A percentile compares a stretch with the other conserved stretches of the same genome.
Conservation (phyloP, 2,797 vertebrate genomes). For the Poecile montanus region DNA sequence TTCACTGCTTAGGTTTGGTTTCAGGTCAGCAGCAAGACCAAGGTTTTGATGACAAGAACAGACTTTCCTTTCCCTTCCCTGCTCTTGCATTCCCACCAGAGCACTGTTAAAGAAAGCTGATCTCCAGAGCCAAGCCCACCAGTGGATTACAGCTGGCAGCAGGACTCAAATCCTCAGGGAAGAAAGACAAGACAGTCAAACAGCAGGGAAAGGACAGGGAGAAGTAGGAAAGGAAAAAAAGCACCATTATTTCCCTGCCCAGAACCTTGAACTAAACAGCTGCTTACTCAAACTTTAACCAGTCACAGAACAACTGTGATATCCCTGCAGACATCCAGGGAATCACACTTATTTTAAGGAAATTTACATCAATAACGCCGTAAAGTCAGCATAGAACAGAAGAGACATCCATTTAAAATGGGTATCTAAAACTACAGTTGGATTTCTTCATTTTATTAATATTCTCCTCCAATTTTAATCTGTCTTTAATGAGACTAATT, state of each 20-base stretch:
- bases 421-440: neutral
- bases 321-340: neutral
- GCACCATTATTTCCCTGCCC: neutral
- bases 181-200: neutral
- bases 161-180: neutral
- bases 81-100: neutral
- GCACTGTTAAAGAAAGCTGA: neutral
- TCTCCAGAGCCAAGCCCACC: neutral
- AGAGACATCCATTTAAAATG: neutral
- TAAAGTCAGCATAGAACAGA: neutral
- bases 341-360: neutral
- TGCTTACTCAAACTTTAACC: neutral
- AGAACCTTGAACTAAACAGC: neutral
- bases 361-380: neutral
- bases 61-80: neutral
- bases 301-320: neutral
- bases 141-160: neutral
- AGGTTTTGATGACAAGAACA: neutral
- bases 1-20: neutral
- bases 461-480: neutral
- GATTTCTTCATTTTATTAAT: neutral
- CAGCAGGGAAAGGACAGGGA: neutral
- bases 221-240: neutral
- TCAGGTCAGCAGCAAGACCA: neutral
- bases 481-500: conserved; percentile 21